A percentile compares a stretch with the other conserved stretches of the same genome.
phyloP scores from a whole-genome alignment of 2,113 vertebrate genomes.

The Xiphias gladius region DNA sequence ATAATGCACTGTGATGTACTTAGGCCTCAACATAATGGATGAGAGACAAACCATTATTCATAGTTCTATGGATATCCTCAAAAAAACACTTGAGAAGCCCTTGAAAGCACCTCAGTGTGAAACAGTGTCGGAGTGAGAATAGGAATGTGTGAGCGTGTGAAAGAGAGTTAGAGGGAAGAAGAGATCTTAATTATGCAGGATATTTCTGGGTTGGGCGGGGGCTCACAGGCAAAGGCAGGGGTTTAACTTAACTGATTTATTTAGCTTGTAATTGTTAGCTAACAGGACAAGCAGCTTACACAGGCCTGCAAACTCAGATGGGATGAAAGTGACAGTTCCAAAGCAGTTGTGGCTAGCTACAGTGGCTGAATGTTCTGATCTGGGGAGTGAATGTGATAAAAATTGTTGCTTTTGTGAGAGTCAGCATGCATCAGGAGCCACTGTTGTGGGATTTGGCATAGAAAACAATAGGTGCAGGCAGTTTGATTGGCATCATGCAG shows the following conservation, averaged over 20 bases:
- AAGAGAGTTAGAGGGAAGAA: not conserved
- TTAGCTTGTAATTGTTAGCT: not conserved
- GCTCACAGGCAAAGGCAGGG: not conserved
- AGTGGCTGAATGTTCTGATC: not conserved
- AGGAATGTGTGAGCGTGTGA: slow-evolving; percentile 34
- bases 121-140: not conserved
- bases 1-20: slow-evolving; percentile 56
- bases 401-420: not conserved
- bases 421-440: not conserved
- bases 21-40: slow-evolving; percentile 50
- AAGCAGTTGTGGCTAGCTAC: not conserved
- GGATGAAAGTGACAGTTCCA: not conserved
- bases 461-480: not conserved
- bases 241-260: not conserved
- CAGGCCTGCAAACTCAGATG: not conserved
- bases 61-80: slow-evolving; percentile 9
- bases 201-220: not conserved
- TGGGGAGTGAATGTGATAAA: not conserved
- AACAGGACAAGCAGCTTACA: not conserved
- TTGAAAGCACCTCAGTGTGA: slow-evolving; percentile 22
- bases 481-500: not conserved
- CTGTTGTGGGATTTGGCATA: not conserved
- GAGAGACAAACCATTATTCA: slow-evolving; percentile 42
- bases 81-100: slow-evolving; percentile 14
- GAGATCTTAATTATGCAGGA: not conserved